Evolutionary conservation across 2,113 vertebrate genomes (phyloP), one percentile per base, ranked within the genome.

Genomic region (Eleginops maclovinus): DNA sequence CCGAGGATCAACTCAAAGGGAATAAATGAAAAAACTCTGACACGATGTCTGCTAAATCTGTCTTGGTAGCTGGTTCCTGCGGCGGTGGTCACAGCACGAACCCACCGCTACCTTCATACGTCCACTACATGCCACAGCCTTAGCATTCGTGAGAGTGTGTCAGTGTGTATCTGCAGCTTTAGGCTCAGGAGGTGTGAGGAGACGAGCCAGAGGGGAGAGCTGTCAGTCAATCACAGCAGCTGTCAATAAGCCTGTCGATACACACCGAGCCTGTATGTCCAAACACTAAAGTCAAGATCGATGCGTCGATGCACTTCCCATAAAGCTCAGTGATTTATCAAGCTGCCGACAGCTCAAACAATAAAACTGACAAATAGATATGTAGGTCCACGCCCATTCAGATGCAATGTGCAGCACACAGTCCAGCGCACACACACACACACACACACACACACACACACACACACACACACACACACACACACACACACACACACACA

Each of bases 321-420:
- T 88, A 90, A 91, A 91, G 65, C 77, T 49, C 0, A 0, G 51
- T 58, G 65, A 88, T 91, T 89, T 78, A 91, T 91, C 83, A 60
- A 73, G 46, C 75, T 43, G 72, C 75, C 21, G 53, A 88, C 80
- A 70, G 73, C 61, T 68, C 31, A 2, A 62, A 79, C 89, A 84
- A 85, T 92, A 90, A 90, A 86, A 47, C 89, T 92, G 90, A 63
- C 92, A 86, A 67, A 75, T 41, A 84, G 85, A 87, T 71, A 72
- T 91, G 87, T 79, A 63, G 77, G 67, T 85, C 85, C 62, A 89
- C 74, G 5, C 79, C 79, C 69, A 86, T 64, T 49, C 65, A 80
- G 47, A 60, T 21, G 47, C 72, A 84, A 24, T 41, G 3, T 13
- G 19, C 53, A 72, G 41, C 56, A 63, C 21, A 15, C 21, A 24